Evolutionary conservation across 23 tunicate genomes (phyloP), one percentile per base, ranked within the genome.

Genomic region (Oikopleura albicans): DNA sequence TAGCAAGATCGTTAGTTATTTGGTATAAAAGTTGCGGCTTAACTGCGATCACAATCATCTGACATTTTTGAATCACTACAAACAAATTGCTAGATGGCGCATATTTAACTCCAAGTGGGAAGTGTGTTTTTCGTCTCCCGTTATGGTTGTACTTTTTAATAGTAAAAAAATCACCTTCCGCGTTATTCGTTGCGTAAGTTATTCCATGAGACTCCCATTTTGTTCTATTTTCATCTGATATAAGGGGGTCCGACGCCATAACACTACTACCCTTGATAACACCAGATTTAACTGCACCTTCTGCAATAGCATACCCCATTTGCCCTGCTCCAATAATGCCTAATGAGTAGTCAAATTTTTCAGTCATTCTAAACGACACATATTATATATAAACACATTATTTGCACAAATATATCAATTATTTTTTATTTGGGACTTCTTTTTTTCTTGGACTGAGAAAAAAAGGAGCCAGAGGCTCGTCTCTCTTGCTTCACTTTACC

Each of bases 291-390:
- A 71, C 35, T 71, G 79, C 79, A 12, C 79, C 79, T 16, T 16
- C 79, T 2, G 35, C 35, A 29, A 71, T 71, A 16, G 79, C 79
- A 37, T 71, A 71, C 4, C 79, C 79, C 79, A 71, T 71, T 71
- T 71, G 79, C 27, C 79, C 79, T 12, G 34, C 79, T 2, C 79
- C 79, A 16, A 71, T 16, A 4, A 71, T 29, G 37, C 79, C 79
- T 37, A 16, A 71, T 29, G 28, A 4, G 37, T 71, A 71, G 16
- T 49, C 63, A 49, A 49, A 49, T 8, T 49, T 49, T 29, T 49
- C 22, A 49, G 79, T 16, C 79, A 71, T 71, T 29, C 79, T 71
- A 29, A 71, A 71, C n/a, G n/a, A n/a, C n/a, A n/a, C n/a, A n/a
- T n/a, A n/a, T n/a, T n/a, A n/a, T n/a, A n/a, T n/a, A n/a, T n/a